A percentile compares a stretch with the other conserved stretches of the same genome.
Evolutionary conservation across 2,797 vertebrate species (phyloP).

Genomic region (Pantherophis vulpinus): DNA sequence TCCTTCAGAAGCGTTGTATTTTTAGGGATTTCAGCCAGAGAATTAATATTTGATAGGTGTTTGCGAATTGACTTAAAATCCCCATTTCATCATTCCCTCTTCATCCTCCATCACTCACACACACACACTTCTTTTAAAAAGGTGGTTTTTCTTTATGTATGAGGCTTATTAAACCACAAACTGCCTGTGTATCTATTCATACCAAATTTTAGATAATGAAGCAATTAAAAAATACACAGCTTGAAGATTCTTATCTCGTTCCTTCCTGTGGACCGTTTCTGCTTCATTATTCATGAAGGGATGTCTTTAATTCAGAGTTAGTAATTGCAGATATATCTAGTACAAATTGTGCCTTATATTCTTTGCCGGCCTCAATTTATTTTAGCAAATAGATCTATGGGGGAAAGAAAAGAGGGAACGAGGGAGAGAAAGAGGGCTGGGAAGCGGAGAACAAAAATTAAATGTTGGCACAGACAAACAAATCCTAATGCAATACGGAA

Average conservation of each 20-base stretch:
- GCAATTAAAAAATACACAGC: conserved; percentile 83
- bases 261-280: conserved; percentile 76
- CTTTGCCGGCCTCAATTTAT: conserved; percentile 77
- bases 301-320: conserved; percentile 80
- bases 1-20: conserved; percentile 75
- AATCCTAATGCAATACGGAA: conserved; percentile 39
- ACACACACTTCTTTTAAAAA: no score
- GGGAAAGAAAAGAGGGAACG: not conserved
- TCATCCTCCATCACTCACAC: not conserved
- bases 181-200: conserved; percentile 76
- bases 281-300: conserved; percentile 80
- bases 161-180: conserved; percentile 70
- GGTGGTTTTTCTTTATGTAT: not conserved
- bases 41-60: conserved; percentile 86
- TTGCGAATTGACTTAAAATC: conserved; percentile 79
- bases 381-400: conserved; percentile 76
- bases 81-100: conserved; percentile 68
- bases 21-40: conserved; percentile 79
- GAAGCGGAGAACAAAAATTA: conserved; percentile 42
- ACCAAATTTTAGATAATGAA: conserved; percentile 82
- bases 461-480: conserved; percentile 50
- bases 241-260: conserved; percentile 80
- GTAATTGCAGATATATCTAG: conserved; percentile 78
- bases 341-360: conserved; percentile 75
- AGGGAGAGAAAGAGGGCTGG: conserved; percentile 28